Evolutionary conservation across 2,113 vertebrate species (phyloP).

Genomic region (Arenaria interpres): DNA sequence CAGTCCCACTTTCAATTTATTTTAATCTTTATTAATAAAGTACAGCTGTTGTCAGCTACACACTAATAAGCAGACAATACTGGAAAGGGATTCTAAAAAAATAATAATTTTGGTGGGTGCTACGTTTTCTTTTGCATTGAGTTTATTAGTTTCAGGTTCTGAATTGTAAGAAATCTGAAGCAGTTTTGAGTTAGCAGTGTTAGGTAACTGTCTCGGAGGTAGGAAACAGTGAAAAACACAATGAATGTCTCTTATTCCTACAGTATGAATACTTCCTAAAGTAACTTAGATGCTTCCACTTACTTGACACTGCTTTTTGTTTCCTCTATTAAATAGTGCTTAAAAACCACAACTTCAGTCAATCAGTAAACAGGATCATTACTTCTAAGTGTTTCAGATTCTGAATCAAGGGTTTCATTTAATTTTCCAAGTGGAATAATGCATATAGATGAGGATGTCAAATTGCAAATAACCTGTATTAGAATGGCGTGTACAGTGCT

Average conservation of each 20-base stretch:
- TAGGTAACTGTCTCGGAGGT: background rate
- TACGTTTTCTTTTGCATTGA: background rate
- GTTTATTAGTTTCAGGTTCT: constrained; percentile 5
- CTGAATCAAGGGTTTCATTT: constrained; percentile 76
- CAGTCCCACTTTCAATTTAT: background rate
- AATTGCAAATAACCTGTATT: constrained; percentile 78
- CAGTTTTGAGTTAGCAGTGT: background rate
- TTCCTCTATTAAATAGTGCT: constrained; percentile 73
- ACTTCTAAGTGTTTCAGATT: constrained; percentile 76
- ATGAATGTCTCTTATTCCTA: constrained; percentile 43
- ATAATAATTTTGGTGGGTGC: background rate
- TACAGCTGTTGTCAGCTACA: background rate
- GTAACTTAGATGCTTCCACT: constrained; percentile 54
- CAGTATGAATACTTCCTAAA: constrained; percentile 43
- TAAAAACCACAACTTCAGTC: constrained; percentile 74
- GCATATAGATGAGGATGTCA: constrained; percentile 76
- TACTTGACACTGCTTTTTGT: constrained; percentile 65
- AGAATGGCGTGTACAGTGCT: constrained; percentile 63
- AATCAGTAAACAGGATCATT: constrained; percentile 78
- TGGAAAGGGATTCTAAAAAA: background rate
- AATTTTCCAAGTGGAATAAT: constrained; percentile 78
- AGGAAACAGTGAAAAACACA: constrained; percentile 48
- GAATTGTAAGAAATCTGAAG: background rate
- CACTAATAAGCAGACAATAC: background rate
- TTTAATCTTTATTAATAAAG: background rate